Percentiles rank a stretch among this genome's conserved stretches.
Conservation (phyloP, 2,888 invertebrate genomes). For the Drosophila percnosoma region DNA sequence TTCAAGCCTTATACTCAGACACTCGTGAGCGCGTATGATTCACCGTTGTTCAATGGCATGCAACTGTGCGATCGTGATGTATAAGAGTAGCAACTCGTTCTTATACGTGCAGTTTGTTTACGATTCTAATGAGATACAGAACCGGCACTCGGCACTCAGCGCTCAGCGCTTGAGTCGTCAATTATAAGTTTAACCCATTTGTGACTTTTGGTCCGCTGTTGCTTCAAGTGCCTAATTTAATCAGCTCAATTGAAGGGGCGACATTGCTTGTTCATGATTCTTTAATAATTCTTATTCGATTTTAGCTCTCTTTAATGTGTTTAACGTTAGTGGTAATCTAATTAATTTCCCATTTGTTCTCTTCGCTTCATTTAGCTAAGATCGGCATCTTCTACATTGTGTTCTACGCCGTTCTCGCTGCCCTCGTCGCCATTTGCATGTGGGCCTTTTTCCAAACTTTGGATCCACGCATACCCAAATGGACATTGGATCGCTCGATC, state of each 20-base stretch:
- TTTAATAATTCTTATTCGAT: slow-evolving; percentile 30
- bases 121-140: neutral
- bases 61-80: neutral
- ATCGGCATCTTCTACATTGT: slow-evolving; percentile 97
- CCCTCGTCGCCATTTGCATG: slow-evolving; percentile 97
- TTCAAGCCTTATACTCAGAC: slow-evolving; percentile 20
- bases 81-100: slow-evolving; percentile 12
- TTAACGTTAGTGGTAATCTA: slow-evolving; percentile 33
- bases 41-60: slow-evolving; percentile 5
- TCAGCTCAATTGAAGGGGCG: slow-evolving; percentile 58
- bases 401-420: slow-evolving; percentile 96
- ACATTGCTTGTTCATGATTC: slow-evolving; percentile 24
- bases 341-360: slow-evolving; percentile 14
- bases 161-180: slow-evolving; percentile 23
- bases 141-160: slow-evolving; percentile 1
- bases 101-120: slow-evolving; percentile 18
- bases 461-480: slow-evolving; percentile 95
- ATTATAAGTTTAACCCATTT: slow-evolving; percentile 69
- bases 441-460: slow-evolving; percentile 96
- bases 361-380: slow-evolving; percentile 88
- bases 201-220: slow-evolving; percentile 38
- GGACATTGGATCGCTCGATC: slow-evolving; percentile 93
- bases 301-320: slow-evolving; percentile 25
- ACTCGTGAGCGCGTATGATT: slow-evolving; percentile 19
- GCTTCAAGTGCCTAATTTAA: slow-evolving; percentile 70